A percentile compares a stretch with the other conserved stretches of the same genome.
Conservation (phyloP, 2,888 invertebrate genomes). For the Stenolophus ochropezus region DNA sequence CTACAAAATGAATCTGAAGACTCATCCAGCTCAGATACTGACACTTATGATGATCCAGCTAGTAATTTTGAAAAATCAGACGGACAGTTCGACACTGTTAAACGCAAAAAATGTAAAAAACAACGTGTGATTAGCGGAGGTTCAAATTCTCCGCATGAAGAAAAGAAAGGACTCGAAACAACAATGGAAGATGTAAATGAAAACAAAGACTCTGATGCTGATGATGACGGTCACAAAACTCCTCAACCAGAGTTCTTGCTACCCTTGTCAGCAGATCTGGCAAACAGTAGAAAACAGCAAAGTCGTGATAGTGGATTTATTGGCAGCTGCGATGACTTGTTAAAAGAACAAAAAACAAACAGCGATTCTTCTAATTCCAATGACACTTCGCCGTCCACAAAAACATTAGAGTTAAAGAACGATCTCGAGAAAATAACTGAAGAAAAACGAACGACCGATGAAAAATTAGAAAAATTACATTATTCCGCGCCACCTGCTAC, state of each 20-base stretch:
- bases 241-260: conserved; percentile 80
- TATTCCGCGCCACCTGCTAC: conserved; percentile 74
- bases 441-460: conserved; percentile 76
- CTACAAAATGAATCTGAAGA: conserved; percentile 77
- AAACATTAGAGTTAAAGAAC: conserved; percentile 73
- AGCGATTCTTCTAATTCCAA: conserved; percentile 53
- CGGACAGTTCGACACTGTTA: conserved; percentile 87
- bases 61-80: conserved; percentile 83
- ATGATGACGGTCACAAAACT: conserved; percentile 81
- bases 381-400: conserved; percentile 69
- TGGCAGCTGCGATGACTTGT: conserved; percentile 90
- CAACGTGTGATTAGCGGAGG: conserved; percentile 72
- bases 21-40: conserved; percentile 83
- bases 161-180: conserved; percentile 80
- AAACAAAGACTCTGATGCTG: conserved; percentile 77
- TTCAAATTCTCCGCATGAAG: conserved; percentile 78
- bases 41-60: conserved; percentile 80
- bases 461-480: conserved; percentile 69
- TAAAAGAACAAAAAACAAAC: conserved; percentile 76
- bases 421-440: conserved; percentile 78
- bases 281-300: conserved; percentile 84
- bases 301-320: conserved; percentile 92
- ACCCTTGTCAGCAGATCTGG: conserved; percentile 75
- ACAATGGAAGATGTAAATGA: conserved; percentile 77
- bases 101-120: conserved; percentile 89